A percentile compares a stretch with the other conserved stretches of the same genome.
These are phyloP conservation scores for Fregetta grallaria DNA, from an alignment of 2,113 vertebrate genomes.

Conservation along the genomic window DNA sequence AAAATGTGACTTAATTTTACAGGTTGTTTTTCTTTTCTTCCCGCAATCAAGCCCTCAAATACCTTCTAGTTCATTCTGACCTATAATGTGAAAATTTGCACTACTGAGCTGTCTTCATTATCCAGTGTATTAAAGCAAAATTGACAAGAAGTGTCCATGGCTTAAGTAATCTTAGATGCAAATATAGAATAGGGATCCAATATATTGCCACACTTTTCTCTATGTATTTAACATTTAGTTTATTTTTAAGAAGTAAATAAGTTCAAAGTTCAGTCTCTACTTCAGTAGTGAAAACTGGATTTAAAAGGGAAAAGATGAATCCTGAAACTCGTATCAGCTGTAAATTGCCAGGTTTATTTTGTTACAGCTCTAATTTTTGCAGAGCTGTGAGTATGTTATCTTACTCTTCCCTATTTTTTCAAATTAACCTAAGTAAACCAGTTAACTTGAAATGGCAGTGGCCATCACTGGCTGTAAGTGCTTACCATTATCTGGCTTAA, in stretches of 20 bases:
- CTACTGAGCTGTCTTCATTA: conserved; percentile 58
- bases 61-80: conserved; percentile 42
- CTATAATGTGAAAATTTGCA: conserved; percentile 77
- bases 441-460: conserved; percentile 23
- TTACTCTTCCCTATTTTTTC: conserved; percentile 24
- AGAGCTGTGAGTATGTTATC: not conserved
- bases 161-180: not conserved
- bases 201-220: conserved; percentile 35
- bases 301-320: conserved; percentile 41
- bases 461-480: conserved; percentile 25
- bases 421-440: not conserved
- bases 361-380: not conserved
- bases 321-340: not conserved
- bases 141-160: not conserved
- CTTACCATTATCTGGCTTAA: conserved; percentile 45
- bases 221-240: conserved; percentile 45
- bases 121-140: conserved; percentile 4
- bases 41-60: not conserved
- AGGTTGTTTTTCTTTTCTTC: conserved; percentile 23
- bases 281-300: conserved; percentile 27
- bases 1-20: conserved; percentile 26
- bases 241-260: conserved; percentile 8
- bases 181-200: not conserved
- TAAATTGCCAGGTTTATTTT: not conserved
- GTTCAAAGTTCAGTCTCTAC: conserved; percentile 2